Conservation (phyloP, 1,140 invertebrate species). For the Bemisia tabaci region DNA sequence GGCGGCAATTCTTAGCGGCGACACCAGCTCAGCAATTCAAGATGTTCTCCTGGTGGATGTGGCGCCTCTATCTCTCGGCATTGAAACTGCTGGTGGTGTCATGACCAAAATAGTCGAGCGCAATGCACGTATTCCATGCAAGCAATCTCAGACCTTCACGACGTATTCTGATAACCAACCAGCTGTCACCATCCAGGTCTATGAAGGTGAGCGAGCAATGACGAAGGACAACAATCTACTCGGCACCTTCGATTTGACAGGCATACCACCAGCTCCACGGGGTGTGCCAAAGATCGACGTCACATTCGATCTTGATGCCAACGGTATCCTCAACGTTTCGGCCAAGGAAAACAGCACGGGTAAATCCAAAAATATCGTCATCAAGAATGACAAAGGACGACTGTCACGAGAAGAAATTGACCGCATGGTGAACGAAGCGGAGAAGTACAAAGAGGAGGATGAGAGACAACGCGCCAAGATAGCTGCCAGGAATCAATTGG, state of each 20-base stretch:
- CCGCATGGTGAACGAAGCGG: constrained; percentile 56
- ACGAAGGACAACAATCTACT: constrained; percentile 71
- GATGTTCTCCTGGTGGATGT: constrained; percentile 41
- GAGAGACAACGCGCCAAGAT: too few species aligned
- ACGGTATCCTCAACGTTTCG: constrained; percentile 52
- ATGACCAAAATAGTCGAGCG: constrained; percentile 49
- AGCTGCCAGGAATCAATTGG: too few species aligned
- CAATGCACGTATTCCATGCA: too few species aligned
- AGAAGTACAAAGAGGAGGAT: constrained; percentile 42
- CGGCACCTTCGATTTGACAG: constrained; percentile 86
- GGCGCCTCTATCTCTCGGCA: constrained; percentile 36
- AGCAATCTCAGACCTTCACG: constrained; percentile 89
- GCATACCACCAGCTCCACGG: constrained; percentile 86
- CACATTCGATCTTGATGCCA: constrained; percentile 51
- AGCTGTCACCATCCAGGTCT: constrained; percentile 49
- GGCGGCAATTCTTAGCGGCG: too few species aligned
- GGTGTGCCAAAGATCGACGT: constrained; percentile 84
- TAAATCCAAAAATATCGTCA: too few species aligned
- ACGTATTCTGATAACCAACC: constrained; percentile 92
- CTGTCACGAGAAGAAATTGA: constrained; percentile 95
- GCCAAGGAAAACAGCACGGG: too few species aligned
- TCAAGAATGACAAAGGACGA: constrained; percentile 57
- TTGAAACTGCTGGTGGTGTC: constrained; percentile 32
- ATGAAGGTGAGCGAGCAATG: too few species aligned
- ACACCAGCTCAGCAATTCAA: constrained; percentile 40